These are phyloP conservation scores for Drosophila atripex DNA, from an alignment of 2,888 invertebrate species.

Conservation along the genomic window DNA sequence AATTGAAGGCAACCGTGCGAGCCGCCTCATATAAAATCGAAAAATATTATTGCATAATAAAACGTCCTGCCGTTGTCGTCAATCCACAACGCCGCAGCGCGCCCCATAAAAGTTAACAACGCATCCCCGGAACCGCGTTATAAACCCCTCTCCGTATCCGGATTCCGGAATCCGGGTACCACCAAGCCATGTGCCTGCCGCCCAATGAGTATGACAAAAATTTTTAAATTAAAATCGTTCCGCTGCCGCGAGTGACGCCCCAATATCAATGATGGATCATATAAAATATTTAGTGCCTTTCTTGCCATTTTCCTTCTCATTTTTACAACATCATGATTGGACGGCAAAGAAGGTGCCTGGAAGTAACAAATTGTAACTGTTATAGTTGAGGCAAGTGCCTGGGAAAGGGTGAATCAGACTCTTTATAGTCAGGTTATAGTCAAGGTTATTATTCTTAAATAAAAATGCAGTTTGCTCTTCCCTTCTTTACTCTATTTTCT, in stretches of 20 bases:
- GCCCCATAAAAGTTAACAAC: constrained; percentile 73
- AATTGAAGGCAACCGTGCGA: constrained; percentile 45
- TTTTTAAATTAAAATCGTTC: constrained; percentile 75
- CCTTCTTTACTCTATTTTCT: neutral
- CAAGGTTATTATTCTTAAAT: neutral
- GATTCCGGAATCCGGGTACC: constrained; percentile 1
- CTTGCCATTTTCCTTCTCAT: constrained; percentile 17
- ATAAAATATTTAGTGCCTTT: constrained; percentile 73
- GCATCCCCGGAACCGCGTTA: constrained; percentile 62
- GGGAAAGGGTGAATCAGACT: constrained; percentile 16
- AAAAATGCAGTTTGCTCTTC: neutral
- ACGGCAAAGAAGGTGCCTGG: constrained; percentile 45
- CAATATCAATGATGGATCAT: constrained; percentile 71
- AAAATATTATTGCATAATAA: constrained; percentile 78
- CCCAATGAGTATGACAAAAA: constrained; percentile 66
- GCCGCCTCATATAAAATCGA: constrained; percentile 67
- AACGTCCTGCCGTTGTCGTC: constrained; percentile 45
- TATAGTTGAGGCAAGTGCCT: constrained; percentile 22
- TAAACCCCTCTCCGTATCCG: constrained; percentile 50
- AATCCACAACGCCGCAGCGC: constrained; percentile 39
- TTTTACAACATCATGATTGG: constrained; percentile 71
- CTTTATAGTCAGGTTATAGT: constrained; percentile 4
- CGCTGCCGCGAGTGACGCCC: constrained; percentile 29
- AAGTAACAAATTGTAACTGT: constrained; percentile 21
- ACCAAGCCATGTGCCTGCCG: constrained; percentile 10